phyloP scores from a whole-genome alignment of 2,888 invertebrate genomes.

The Xylota sylvarum region DNA sequence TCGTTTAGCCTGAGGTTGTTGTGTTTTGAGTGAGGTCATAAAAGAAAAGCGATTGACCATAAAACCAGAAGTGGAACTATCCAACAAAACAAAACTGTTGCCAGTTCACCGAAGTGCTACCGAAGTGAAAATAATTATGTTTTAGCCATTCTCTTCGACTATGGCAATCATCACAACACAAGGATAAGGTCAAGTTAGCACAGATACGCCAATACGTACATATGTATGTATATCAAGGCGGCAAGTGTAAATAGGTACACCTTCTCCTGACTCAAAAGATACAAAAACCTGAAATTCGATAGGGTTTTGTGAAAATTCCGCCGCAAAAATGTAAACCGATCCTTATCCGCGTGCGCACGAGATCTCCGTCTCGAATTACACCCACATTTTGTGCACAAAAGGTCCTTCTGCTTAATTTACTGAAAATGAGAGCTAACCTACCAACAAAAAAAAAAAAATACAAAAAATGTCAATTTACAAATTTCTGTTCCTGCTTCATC shows the following conservation, averaged over 20 bases:
- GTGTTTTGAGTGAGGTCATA: slow-evolving; percentile 75
- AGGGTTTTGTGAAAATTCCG: slow-evolving; percentile 56
- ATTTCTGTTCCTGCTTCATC: slow-evolving; percentile 42
- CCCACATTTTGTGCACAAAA: slow-evolving; percentile 55
- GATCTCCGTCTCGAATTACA: slow-evolving; percentile 69
- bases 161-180: slow-evolving; percentile 28
- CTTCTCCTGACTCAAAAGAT: slow-evolving; percentile 30
- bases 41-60: slow-evolving; percentile 77
- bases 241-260: slow-evolving; percentile 75
- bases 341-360: slow-evolving; percentile 73
- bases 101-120: slow-evolving; percentile 64
- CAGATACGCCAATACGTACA: slow-evolving; percentile 19
- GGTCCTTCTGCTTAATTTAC: slow-evolving; percentile 70
- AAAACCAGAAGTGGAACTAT: slow-evolving; percentile 73
- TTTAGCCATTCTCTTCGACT: slow-evolving; percentile 24
- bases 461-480: slow-evolving; percentile 38
- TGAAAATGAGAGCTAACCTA: slow-evolving; percentile 42
- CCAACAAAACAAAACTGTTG: slow-evolving; percentile 50
- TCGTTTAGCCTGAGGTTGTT: slow-evolving; percentile 69
- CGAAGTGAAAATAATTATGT: slow-evolving; percentile 70
- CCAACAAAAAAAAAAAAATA: background rate
- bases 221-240: slow-evolving; percentile 57
- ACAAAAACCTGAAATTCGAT: slow-evolving; percentile 58
- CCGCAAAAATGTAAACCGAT: slow-evolving; percentile 62
- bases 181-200: slow-evolving; percentile 54